Evolutionary conservation across 1,140 invertebrate species (phyloP), one percentile per base, ranked within the genome.

Genomic region (Mesaphorura yosii): DNA sequence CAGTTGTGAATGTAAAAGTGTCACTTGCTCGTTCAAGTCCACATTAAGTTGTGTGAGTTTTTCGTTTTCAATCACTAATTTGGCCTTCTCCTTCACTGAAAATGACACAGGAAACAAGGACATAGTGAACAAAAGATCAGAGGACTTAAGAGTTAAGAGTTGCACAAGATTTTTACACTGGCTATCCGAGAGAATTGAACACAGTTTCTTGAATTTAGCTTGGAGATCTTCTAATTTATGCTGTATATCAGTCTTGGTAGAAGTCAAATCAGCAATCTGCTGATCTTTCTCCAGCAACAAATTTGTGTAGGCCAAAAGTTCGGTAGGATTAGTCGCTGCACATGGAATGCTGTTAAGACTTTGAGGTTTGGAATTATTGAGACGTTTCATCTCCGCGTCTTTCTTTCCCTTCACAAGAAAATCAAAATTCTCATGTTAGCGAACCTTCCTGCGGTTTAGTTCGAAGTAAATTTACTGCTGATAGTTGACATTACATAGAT

Each of bases 41-140:
- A 81, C 76, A 60, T 83, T 79, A 22, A 85, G 78, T 44, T 76
- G 73, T 39, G 76, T 74, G 48, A 87, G 67, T 58, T 78, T 75
- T 46, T 84, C 80, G 38, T 86, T 76, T 68, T 86, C 82, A n/a
- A 79, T 70, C 48, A 87, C 66, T 14, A 87, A 75, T 53, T 82
- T 77, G 1, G 83, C 84, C 68, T 86, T 87, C 52, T 86, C 83
- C 68, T 78, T 79, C 78, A 83, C 82, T 83, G 64, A 37, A 69
- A 72, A 63, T 52, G 55, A 48, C 39, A 22, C 51, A 45, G 49
- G 53, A 46, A 42, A 39, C 22, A 19, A 22, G 25, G 10, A 26
- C 29, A 27, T 10, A 26, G 6, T 48, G 10, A 14, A 31, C 29
- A 31, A 31, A 5, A 31, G 15, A 10, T 34, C n/a, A 34, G 20